Conservation (phyloP, 2,888 invertebrate genomes). For the Seira sanloemensis region DNA sequence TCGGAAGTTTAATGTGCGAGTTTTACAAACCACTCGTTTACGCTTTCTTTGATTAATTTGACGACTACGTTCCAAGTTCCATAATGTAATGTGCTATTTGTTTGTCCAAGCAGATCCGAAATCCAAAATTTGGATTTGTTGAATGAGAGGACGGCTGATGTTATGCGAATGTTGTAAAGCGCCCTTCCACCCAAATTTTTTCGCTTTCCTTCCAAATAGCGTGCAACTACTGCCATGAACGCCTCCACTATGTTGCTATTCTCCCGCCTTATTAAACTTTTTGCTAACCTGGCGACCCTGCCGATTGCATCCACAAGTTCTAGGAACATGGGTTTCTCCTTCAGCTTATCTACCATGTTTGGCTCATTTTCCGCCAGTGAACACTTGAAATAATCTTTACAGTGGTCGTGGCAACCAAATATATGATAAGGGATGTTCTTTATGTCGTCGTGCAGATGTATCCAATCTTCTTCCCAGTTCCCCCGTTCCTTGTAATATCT, state of each 20-base stretch:
- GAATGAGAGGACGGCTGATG: constrained; percentile 1
- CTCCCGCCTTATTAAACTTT: constrained; percentile 18
- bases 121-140: constrained; percentile 16
- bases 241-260: constrained; percentile 40
- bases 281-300: constrained; percentile 1
- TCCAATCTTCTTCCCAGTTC: neutral
- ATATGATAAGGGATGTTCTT: constrained; percentile 16
- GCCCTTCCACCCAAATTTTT: constrained; percentile 24
- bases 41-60: neutral
- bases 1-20: neutral
- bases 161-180: neutral
- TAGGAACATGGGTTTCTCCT: neutral
- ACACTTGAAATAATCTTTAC: constrained; percentile 14
- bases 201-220: constrained; percentile 36
- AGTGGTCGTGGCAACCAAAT: constrained; percentile 17
- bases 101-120: too few relatives aligned
- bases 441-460: neutral
- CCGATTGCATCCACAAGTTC: neutral
- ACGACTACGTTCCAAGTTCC: neutral
- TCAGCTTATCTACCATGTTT: neutral
- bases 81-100: too few relatives aligned
- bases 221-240: constrained; percentile 27
- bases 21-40: too few relatives aligned
- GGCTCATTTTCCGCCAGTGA: neutral
- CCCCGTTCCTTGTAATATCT: neutral